Evolutionary conservation across 37 sponge, comb jelly and placozoan species (phyloP).

Genomic region (Cliona cf. orientalis): DNA sequence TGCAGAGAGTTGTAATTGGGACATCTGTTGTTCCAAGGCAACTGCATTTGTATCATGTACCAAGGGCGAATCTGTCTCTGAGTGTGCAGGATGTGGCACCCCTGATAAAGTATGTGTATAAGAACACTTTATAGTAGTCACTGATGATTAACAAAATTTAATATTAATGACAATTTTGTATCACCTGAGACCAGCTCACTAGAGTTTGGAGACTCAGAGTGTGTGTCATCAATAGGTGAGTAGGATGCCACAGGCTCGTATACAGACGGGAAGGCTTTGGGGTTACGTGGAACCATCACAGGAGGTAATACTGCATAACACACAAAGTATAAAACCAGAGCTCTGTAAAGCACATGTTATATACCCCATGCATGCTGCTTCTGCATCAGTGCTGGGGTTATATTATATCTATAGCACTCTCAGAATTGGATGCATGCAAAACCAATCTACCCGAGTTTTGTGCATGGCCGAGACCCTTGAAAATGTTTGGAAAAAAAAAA

Average conservation of each 20-base stretch:
- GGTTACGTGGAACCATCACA: conserved; percentile 92
- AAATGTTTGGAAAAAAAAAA: too few relatives aligned
- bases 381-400: too few relatives aligned
- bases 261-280: conserved; percentile 39
- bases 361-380: too few relatives aligned
- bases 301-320: conserved; percentile 84
- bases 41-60: conserved; percentile 50
- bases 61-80: conserved; percentile 66
- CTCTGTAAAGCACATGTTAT: background rate
- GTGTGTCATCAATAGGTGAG: conserved; percentile 29
- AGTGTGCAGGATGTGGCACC: conserved; percentile 88
- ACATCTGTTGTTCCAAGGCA: conserved; percentile 34
- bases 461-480: too few relatives aligned
- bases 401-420: too few relatives aligned
- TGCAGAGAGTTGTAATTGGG: conserved; percentile 5
- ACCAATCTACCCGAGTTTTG: too few relatives aligned
- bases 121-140: background rate
- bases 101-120: conserved; percentile 39
- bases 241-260: conserved; percentile 65
- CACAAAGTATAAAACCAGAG: background rate
- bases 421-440: too few relatives aligned
- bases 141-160: too few relatives aligned
- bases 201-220: too few relatives aligned
- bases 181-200: background rate
- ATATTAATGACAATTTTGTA: too few relatives aligned